phyloP scores from a whole-genome alignment of 2,888 invertebrate species.

The Patella pellucida region DNA sequence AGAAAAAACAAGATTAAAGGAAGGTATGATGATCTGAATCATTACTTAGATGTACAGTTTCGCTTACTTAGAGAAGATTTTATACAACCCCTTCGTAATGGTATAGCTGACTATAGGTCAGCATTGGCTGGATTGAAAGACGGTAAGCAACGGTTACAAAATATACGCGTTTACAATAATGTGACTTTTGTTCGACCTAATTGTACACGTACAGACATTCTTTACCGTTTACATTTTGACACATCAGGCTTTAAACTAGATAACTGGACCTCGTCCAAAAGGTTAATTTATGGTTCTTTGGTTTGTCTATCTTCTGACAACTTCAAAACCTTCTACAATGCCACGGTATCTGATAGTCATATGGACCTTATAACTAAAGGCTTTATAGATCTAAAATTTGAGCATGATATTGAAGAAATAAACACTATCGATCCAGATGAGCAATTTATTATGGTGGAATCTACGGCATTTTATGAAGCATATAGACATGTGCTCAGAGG shows the following conservation, averaged over 20 bases:
- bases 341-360: constrained; percentile 72
- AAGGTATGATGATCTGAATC: constrained; percentile 77
- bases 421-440: neutral
- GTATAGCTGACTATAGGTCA: constrained; percentile 75
- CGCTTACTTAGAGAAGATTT: constrained; percentile 86
- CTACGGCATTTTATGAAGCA: constrained; percentile 85
- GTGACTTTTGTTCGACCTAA: constrained; percentile 38
- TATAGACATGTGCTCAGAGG: constrained; percentile 82
- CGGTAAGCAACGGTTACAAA: constrained; percentile 24
- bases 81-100: constrained; percentile 80
- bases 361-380: constrained; percentile 42
- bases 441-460: constrained; percentile 78
- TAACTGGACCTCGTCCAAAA: constrained; percentile 73
- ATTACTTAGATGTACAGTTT: constrained; percentile 85
- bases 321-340: constrained; percentile 80
- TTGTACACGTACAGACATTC: constrained; percentile 34
- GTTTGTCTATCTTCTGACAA: constrained; percentile 80
- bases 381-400: constrained; percentile 42
- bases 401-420: constrained; percentile 22
- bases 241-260: constrained; percentile 17
- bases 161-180: constrained; percentile 44
- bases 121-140: neutral
- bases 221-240: constrained; percentile 35
- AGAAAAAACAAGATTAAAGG: constrained; percentile 77
- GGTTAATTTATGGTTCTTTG: constrained; percentile 81